Percentiles rank a stretch among this genome's conserved stretches.
These are phyloP conservation scores for Asbolus verrucosus DNA, from an alignment of 1,140 invertebrate species.

Conservation along the genomic window DNA sequence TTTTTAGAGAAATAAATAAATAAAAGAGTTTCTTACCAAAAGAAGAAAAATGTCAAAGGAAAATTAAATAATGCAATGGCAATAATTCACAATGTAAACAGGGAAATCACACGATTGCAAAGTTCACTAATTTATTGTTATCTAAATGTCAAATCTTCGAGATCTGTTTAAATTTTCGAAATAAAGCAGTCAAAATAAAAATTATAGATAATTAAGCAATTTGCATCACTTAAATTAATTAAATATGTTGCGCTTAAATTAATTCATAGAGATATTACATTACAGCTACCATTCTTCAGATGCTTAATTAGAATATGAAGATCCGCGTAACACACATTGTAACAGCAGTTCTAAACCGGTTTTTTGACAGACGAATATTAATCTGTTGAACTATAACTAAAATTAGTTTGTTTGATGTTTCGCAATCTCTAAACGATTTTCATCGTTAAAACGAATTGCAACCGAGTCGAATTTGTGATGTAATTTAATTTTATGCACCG, in stretches of 20 bases:
- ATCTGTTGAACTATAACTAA: neutral
- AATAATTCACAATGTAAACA: neutral
- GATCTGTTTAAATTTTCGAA: too few relatives aligned
- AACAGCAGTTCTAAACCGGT: conserved; percentile 5
- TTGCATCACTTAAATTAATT: conserved; percentile 22
- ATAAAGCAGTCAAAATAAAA: neutral
- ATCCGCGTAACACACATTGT: conserved; percentile 12
- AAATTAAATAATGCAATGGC: neutral
- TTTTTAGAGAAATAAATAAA: too few relatives aligned
- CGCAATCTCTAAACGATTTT: too few relatives aligned
- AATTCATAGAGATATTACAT: neutral
- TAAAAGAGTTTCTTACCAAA: neutral
- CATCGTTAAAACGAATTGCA: too few relatives aligned
- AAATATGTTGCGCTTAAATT: neutral
- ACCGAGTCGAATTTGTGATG: neutral
- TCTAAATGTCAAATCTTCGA: conserved; percentile 1
- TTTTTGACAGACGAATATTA: neutral
- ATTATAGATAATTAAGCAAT: conserved; percentile 6
- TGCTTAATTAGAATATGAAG: conserved; percentile 17
- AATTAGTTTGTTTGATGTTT: too few relatives aligned
- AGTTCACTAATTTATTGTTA: neutral
- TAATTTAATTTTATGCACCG: neutral
- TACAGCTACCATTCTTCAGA: neutral
- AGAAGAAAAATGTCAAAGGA: neutral
- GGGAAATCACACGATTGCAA: neutral